A percentile compares a stretch with the other conserved stretches of the same genome.
Conservation (phyloP, 2,113 vertebrate genomes). For the Heptranchias perlo region DNA sequence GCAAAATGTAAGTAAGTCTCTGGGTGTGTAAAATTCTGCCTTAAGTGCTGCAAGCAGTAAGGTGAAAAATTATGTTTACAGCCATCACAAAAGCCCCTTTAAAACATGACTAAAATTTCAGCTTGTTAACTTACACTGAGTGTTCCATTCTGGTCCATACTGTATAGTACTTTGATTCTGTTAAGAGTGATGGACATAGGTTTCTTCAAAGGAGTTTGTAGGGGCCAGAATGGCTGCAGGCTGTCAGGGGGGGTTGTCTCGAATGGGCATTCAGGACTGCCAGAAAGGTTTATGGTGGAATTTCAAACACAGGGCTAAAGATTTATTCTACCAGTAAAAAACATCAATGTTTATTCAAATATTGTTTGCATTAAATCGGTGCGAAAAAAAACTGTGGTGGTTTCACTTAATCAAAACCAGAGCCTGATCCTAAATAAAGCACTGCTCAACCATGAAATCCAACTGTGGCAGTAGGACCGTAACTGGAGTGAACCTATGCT, state of each 20-base stretch:
- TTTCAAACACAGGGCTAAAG: not conserved
- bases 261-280: not conserved
- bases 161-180: not conserved
- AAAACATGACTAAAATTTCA: not conserved
- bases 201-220: not conserved
- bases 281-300: not conserved
- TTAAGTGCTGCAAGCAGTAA: not conserved
- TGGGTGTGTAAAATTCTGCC: not conserved
- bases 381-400: not conserved
- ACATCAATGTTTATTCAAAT: not conserved
- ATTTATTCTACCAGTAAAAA: not conserved
- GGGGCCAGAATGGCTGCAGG: too few relatives aligned
- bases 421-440: not conserved
- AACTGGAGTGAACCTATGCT: not conserved
- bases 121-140: not conserved
- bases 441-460: not conserved
- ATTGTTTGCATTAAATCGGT: not conserved
- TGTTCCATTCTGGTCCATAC: too few relatives aligned
- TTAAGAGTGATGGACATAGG: not conserved
- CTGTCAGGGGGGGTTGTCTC: not conserved
- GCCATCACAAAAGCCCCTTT: not conserved
- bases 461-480: not conserved
- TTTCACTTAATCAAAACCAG: not conserved
- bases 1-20: not conserved
- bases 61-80: not conserved